Percentiles rank a stretch among this genome's conserved stretches.
Conservation (phyloP, 2,797 vertebrate species). For the Manis pentadactyla region DNA sequence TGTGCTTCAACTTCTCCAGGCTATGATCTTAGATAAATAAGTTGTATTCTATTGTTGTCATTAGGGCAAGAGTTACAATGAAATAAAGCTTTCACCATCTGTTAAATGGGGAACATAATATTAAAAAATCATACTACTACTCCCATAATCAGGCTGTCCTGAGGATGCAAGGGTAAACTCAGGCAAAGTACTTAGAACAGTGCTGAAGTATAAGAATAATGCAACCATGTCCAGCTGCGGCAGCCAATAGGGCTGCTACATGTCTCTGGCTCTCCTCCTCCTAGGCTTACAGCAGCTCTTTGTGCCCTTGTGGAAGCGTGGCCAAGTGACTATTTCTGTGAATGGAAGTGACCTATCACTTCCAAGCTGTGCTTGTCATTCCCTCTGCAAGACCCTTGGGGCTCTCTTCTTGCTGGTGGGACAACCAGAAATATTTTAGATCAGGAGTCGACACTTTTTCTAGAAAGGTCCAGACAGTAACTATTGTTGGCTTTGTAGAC, state of each 20-base stretch:
- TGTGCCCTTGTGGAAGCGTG: no score
- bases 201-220: background rate
- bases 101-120: background rate
- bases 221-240: background rate
- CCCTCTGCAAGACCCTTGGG: background rate
- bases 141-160: background rate
- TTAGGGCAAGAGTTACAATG: background rate
- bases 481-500: constrained; percentile 30
- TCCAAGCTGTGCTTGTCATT: background rate
- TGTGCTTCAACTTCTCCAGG: background rate
- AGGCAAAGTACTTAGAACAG: background rate
- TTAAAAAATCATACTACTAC: background rate
- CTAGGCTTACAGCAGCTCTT: background rate
- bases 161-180: background rate
- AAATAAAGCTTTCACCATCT: background rate
- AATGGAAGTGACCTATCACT: background rate
- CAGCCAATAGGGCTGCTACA: background rate
- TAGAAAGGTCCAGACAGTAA: background rate
- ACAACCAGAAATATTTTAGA: background rate
- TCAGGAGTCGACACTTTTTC: background rate
- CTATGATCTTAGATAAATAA: background rate
- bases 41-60: background rate
- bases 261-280: background rate
- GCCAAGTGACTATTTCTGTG: background rate
- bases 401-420: background rate